phyloP scores from a whole-genome alignment of 2,113 vertebrate species.

The Brienomyrus brachyistius region DNA sequence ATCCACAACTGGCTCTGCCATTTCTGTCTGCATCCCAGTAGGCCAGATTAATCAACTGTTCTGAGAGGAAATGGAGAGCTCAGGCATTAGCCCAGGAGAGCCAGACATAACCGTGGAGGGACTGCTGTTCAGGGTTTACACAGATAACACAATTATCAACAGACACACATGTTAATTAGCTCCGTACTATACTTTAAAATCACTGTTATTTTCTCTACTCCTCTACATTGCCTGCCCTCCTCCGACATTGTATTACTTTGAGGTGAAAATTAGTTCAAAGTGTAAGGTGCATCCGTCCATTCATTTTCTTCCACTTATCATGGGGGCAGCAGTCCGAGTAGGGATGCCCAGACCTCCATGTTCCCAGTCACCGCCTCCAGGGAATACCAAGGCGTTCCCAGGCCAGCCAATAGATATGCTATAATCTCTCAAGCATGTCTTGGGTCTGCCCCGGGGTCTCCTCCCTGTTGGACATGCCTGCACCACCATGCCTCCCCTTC shows the following conservation, averaged over 20 bases:
- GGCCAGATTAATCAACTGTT: conserved; percentile 72
- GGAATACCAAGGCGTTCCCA: not conserved
- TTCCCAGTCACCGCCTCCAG: not conserved
- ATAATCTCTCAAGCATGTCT: not conserved
- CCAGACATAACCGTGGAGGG: conserved; percentile 54
- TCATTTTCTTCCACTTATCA: not conserved
- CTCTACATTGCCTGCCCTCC: not conserved
- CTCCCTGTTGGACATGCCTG: not conserved
- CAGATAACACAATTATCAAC: conserved; percentile 32
- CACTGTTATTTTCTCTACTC: not conserved
- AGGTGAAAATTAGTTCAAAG: not conserved
- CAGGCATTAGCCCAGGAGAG: conserved; percentile 51
- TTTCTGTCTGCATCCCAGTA: conserved; percentile 72
- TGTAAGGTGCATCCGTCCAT: not conserved
- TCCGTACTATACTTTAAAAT: conserved; percentile 11
- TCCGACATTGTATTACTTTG: not conserved
- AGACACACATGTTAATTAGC: conserved; percentile 32
- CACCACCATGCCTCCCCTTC: no score
- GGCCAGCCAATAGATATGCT: not conserved
- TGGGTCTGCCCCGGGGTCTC: not conserved
- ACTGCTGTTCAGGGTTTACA: conserved; percentile 17
- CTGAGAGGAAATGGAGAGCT: conserved; percentile 39
- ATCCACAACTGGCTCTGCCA: conserved; percentile 70
- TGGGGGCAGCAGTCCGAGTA: not conserved
- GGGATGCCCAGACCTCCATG: not conserved